Evolutionary conservation across 2,113 vertebrate genomes (phyloP), one percentile per base, ranked within the genome.

Genomic region (Echinops telfairi): DNA sequence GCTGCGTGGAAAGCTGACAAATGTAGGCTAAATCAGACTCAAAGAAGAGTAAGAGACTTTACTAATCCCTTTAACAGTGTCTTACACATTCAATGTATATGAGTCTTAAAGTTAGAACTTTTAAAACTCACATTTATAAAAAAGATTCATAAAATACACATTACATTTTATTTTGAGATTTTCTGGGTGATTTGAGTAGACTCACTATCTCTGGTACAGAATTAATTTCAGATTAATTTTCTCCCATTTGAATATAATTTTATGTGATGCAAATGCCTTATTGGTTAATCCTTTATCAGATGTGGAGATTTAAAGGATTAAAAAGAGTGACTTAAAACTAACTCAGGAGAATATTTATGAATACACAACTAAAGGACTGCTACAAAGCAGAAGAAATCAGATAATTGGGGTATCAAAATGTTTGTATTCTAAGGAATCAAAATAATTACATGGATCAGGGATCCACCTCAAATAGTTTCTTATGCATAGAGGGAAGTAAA

Each of bases 281-380:
- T 89, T 97, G 31, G 62, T 73, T 95, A 96, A 95, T 94, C 77
- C 60, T 86, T 96, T 79, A 83, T 94, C 80, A 86, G 60, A 94
- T 83, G 20, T 36, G 83, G 75, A 90, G 89, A 93, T 90, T 94
- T 83, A 86, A 40, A 81, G 83, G 88, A 96, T 86, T 96, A 88
- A 84, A 87, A 89, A 31, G 79, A 87, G 43, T 92, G 20, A 94
- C 47, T 95, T 95, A 91, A 94, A 91, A 70, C 33, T 53, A 95
- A 71, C 43, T 57, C 25, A 23, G 38, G 92, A 83, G 60, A 86
- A 64, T 86, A 19, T 78, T 92, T 82, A 82, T 85, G 38, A 90
- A 79, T 87, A 9, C 36, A 81, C 86, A 36, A 95, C 40, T 86
- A 38, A 71, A 77, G 20, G 8, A 88, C 38, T 82, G 25, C 19